A percentile compares a stretch with the other conserved stretches of the same genome.
These are phyloP conservation scores for Arctopsyche grandis DNA, from an alignment of 1,140 invertebrate species.

Conservation along the genomic window DNA sequence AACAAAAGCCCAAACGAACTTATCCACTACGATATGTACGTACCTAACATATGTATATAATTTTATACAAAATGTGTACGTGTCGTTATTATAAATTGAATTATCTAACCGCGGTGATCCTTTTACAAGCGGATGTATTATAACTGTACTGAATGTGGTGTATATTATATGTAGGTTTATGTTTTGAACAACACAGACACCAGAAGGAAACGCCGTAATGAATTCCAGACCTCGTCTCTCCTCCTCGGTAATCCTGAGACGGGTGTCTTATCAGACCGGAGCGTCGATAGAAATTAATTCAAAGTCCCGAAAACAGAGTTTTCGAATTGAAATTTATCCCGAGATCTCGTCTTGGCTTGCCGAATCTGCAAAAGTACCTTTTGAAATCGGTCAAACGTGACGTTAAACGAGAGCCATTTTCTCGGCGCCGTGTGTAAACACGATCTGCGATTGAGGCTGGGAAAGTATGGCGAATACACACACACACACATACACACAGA, in stretches of 20 bases:
- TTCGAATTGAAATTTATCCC: constrained; percentile 17
- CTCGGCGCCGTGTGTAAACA: too few species aligned
- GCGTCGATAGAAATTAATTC: constrained; percentile 22
- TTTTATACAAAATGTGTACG: neutral
- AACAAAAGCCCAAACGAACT: neutral
- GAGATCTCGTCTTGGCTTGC: neutral
- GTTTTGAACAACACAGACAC: neutral
- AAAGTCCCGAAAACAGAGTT: neutral
- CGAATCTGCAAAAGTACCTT: neutral
- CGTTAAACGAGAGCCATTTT: neutral
- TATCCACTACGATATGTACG: too few species aligned
- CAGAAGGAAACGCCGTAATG: neutral
- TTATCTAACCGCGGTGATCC: neutral
- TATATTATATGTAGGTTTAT: neutral
- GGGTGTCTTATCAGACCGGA: neutral
- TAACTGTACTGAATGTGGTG: neutral
- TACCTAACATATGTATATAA: too few species aligned
- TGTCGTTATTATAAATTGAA: constrained; percentile 1
- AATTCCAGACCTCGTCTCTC: neutral
- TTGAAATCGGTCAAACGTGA: constrained; percentile 3
- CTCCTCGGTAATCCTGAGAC: neutral
- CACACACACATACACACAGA: too few species aligned
- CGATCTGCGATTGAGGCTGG: too few species aligned
- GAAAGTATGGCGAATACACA: too few species aligned
- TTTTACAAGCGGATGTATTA: neutral